Conservation (phyloP, 2,113 vertebrate genomes). For the Zootoca vivipara region DNA sequence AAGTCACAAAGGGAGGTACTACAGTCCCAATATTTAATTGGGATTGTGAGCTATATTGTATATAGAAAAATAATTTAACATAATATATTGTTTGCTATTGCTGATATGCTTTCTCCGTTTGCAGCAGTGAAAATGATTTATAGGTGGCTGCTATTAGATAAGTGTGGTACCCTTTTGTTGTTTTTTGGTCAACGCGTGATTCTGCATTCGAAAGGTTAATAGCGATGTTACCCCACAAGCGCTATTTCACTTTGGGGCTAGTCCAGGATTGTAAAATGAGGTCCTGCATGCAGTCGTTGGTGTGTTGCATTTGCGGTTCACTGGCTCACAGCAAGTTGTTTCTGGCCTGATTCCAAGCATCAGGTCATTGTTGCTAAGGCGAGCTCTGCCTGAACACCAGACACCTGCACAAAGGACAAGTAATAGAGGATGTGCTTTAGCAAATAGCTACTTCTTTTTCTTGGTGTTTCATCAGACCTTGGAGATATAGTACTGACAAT, state of each 20-base stretch:
- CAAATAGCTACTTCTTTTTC: neutral
- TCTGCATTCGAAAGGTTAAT: neutral
- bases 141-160: accelerated
- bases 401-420: neutral
- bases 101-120: accelerated
- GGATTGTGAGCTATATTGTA: neutral
- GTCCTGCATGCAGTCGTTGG: accelerated
- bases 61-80: neutral
- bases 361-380: neutral
- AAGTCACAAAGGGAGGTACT: accelerated
- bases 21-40: accelerated
- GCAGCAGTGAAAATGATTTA: accelerated
- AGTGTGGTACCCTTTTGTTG: accelerated
- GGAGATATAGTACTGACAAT: neutral
- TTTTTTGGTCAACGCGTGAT: neutral
- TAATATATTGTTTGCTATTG: accelerated
- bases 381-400: neutral
- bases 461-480: no score
- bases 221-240: accelerated
- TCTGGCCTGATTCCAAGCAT: neutral
- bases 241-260: neutral
- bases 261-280: neutral
- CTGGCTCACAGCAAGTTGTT: neutral
- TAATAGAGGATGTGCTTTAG: neutral
- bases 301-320: neutral